Evolutionary conservation across 2,113 vertebrate species (phyloP).

Genomic region (Microcebus griseorufus): DNA sequence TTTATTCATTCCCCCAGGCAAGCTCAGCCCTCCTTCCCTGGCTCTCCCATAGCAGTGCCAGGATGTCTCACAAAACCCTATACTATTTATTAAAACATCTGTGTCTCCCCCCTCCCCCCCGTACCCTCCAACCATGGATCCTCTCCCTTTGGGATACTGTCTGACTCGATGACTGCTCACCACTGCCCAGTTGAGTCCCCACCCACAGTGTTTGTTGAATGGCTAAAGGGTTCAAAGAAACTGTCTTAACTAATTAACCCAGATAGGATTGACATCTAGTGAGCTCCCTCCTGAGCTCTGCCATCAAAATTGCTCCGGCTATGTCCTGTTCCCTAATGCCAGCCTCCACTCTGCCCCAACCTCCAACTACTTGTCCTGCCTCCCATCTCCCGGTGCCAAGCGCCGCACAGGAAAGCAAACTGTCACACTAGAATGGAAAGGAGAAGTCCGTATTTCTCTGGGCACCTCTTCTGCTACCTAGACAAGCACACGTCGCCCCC

Average conservation of each 20-base stretch:
- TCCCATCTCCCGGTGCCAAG: background rate
- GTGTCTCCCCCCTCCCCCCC: background rate
- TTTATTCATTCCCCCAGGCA: background rate
- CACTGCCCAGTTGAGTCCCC: background rate
- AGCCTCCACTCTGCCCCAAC: background rate
- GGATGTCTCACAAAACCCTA: background rate
- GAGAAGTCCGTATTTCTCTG: background rate
- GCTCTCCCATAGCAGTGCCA: background rate
- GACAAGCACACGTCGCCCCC: background rate
- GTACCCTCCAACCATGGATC: background rate
- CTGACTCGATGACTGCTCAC: background rate
- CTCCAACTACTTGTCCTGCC: background rate
- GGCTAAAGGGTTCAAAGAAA: background rate
- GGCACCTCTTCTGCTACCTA: background rate
- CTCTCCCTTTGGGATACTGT: background rate
- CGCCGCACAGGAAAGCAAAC: background rate
- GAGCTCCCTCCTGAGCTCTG: background rate
- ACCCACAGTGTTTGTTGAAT: background rate
- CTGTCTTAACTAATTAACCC: background rate
- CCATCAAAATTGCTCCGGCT: background rate
- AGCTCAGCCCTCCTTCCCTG: background rate
- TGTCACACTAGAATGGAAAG: background rate
- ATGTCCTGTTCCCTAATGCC: background rate
- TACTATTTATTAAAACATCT: background rate
- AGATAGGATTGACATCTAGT: background rate